These are phyloP conservation scores for Chrysocyon brachyurus DNA, from an alignment of 2,797 vertebrate genomes.

Conservation along the genomic window DNA sequence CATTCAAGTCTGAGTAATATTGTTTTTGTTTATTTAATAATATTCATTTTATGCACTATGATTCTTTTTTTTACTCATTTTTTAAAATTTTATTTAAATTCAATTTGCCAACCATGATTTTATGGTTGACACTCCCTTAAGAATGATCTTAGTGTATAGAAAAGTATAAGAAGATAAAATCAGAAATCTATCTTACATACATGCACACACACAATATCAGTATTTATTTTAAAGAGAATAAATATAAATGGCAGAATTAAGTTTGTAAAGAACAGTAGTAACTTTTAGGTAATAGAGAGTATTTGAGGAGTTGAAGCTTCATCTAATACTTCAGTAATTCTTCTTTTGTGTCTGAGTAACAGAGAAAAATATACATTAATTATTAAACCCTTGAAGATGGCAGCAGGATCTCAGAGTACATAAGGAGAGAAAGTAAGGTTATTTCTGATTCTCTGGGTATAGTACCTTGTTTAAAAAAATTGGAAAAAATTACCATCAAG, in stretches of 20 bases:
- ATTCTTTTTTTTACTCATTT: background rate
- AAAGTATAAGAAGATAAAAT: background rate
- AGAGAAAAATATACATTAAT: background rate
- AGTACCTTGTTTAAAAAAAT: no score
- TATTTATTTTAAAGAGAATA: background rate
- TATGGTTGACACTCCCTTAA: background rate
- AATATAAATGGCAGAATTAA: background rate
- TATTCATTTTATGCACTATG: background rate
- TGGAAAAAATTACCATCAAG: background rate
- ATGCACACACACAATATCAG: background rate
- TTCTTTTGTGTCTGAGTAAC: background rate
- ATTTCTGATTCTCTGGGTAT: no score
- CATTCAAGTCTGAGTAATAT: background rate
- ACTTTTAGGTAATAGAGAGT: background rate
- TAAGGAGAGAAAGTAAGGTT: background rate
- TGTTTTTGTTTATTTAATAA: background rate
- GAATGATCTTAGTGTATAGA: background rate
- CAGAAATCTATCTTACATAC: background rate
- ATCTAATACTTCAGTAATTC: background rate
- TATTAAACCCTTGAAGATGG: background rate
- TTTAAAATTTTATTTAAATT: no score
- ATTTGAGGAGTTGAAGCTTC: background rate
- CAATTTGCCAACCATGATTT: no score
- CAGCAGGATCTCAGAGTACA: fast-evolving
- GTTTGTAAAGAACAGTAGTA: background rate